Conservation (phyloP, 2,797 vertebrate species). For the Aratinga solstitialis region DNA sequence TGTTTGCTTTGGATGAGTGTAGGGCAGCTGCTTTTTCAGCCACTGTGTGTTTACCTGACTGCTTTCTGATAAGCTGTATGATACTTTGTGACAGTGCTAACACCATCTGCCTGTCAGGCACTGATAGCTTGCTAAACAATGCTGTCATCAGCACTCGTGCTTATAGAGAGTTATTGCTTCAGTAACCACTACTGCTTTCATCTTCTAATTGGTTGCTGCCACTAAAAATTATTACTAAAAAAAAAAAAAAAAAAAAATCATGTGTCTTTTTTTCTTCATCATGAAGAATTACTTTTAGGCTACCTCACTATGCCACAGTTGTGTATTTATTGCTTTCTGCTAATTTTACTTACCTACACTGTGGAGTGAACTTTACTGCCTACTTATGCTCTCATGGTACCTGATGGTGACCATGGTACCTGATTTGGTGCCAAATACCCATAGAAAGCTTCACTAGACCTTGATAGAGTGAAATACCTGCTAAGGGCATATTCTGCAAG, state of each 20-base stretch:
- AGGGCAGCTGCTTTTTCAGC: slow-evolving; percentile 38
- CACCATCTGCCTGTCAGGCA: slow-evolving; percentile 76
- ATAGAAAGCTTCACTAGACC: background rate
- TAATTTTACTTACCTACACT: slow-evolving; percentile 3
- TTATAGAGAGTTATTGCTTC: slow-evolving; percentile 55
- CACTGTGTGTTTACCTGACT: slow-evolving; percentile 54
- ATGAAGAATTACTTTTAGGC: slow-evolving; percentile 51
- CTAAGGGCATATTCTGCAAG: background rate
- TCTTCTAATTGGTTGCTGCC: slow-evolving; percentile 35
- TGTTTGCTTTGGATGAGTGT: slow-evolving; percentile 68
- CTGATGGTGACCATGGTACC: background rate
- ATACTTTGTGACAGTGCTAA: slow-evolving; percentile 47
- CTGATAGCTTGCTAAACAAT: slow-evolving; percentile 49
- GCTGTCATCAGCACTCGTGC: slow-evolving; percentile 42
- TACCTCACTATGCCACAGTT: background rate
- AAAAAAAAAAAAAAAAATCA: background rate
- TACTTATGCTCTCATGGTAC: background rate
- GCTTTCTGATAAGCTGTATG: slow-evolving; percentile 66
- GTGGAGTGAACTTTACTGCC: slow-evolving; percentile 2
- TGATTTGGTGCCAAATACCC: background rate
- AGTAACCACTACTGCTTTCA: background rate
- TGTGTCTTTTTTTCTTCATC: background rate
- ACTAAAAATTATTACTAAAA: slow-evolving; percentile 13
- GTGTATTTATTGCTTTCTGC: slow-evolving; percentile 11
- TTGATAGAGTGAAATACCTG: background rate